Evolutionary conservation across 2,113 vertebrate genomes (phyloP).

Genomic region (Myotis davidii): DNA sequence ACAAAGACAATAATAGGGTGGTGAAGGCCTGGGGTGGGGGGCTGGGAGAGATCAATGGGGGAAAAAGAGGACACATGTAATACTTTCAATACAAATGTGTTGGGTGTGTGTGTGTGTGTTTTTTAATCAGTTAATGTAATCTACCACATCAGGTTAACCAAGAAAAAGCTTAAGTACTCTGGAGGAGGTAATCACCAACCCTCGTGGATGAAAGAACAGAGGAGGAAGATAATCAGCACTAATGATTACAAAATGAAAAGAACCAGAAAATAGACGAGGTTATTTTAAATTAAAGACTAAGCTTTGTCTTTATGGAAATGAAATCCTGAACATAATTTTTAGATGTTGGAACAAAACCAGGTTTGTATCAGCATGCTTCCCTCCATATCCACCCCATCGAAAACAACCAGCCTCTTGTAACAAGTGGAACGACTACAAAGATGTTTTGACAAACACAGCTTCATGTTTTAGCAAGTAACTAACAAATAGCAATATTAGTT

Average conservation of each 20-base stretch:
- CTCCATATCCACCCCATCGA: not conserved
- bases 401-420: not conserved
- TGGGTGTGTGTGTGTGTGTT: too few species aligned
- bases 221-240: not conserved
- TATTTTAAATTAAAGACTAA: not conserved
- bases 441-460: not conserved
- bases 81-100: too few species aligned
- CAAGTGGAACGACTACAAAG: not conserved
- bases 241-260: not conserved
- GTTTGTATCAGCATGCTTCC: not conserved
- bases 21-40: too few species aligned
- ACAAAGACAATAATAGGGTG: too few species aligned
- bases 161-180: constrained; percentile 13
- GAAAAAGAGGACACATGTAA: too few species aligned
- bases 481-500: not conserved
- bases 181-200: not conserved
- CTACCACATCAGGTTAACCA: too few species aligned
- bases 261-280: not conserved
- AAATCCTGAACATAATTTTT: not conserved
- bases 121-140: not conserved
- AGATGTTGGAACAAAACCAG: not conserved
- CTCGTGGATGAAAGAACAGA: not conserved
- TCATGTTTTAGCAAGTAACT: not conserved
- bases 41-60: too few species aligned
- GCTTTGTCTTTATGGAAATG: not conserved